A percentile compares a stretch with the other conserved stretches of the same genome.
phyloP scores from a whole-genome alignment of 1,140 invertebrate genomes.

The Drosophila fuyamai region DNA sequence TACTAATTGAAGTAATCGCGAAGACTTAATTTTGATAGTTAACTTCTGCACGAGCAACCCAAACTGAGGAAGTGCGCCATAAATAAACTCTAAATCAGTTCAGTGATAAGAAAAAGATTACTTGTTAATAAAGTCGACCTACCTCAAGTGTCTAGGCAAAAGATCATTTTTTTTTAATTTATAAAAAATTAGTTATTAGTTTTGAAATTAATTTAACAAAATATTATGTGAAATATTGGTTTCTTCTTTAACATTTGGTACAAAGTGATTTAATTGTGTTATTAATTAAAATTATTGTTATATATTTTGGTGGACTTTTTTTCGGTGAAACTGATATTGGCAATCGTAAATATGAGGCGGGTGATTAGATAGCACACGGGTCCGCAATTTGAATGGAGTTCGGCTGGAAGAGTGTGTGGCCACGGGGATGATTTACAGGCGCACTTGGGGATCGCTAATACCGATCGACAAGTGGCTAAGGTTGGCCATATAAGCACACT shows the following conservation, averaged over 20 bases:
- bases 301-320: neutral
- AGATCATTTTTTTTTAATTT: too few relatives aligned
- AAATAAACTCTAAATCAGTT: constrained; percentile 27
- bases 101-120: constrained; percentile 15
- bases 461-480: neutral
- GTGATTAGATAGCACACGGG: constrained; percentile 9
- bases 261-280: too few relatives aligned
- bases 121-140: constrained; percentile 16
- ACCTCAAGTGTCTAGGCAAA: constrained; percentile 4
- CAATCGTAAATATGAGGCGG: constrained; percentile 24
- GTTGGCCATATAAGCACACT: constrained; percentile 7
- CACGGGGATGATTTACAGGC: constrained; percentile 12
- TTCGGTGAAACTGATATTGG: too few relatives aligned
- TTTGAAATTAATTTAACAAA: too few relatives aligned
- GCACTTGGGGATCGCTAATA: neutral
- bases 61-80: constrained; percentile 28
- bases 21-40: neutral
- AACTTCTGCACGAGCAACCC: neutral
- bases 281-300: too few relatives aligned
- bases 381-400: constrained; percentile 1
- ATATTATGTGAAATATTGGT: too few relatives aligned
- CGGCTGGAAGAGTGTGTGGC: neutral
- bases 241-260: too few relatives aligned
- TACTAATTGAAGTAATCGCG: constrained; percentile 7
- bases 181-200: too few relatives aligned